phyloP scores from a whole-genome alignment of 2,888 invertebrate species.

The Epinotia brunnichana region DNA sequence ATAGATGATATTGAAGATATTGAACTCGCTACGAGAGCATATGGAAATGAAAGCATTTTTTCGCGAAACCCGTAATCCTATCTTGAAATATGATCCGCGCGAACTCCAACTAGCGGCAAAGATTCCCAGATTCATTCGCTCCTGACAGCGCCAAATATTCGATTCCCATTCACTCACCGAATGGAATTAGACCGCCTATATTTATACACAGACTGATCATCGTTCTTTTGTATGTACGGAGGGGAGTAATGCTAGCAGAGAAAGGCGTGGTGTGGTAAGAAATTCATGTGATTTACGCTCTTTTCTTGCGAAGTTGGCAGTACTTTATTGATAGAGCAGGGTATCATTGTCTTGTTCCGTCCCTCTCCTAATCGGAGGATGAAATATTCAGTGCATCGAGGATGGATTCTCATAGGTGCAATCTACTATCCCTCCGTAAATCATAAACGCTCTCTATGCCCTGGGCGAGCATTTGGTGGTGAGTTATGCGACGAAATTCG shows the following conservation, averaged over 20 bases:
- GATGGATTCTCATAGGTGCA: conserved; percentile 36
- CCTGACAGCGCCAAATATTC: conserved; percentile 35
- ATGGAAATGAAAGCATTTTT: conserved; percentile 16
- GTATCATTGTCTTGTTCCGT: conserved; percentile 23
- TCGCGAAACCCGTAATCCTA: background rate
- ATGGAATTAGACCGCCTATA: conserved; percentile 40
- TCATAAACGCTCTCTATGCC: conserved; percentile 27
- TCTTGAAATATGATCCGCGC: conserved; percentile 18
- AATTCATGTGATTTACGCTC: conserved; percentile 11
- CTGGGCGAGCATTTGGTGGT: conserved; percentile 6
- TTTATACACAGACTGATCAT: conserved; percentile 41
- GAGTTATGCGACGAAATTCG: conserved; percentile 8
- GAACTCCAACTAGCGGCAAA: conserved; percentile 7
- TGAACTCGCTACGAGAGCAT: background rate
- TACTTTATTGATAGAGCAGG: conserved; percentile 34
- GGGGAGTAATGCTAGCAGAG: background rate
- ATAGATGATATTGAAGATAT: background rate
- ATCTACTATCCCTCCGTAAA: conserved; percentile 32
- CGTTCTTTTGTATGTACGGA: conserved; percentile 41
- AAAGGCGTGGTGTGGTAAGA: background rate
- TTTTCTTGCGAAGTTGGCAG: conserved; percentile 15
- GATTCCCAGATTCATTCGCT: conserved; percentile 14
- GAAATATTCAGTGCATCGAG: conserved; percentile 38
- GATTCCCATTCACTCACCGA: conserved; percentile 31
- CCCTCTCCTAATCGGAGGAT: conserved; percentile 15